Percentiles rank a stretch among this genome's conserved stretches.
Conservation (phyloP, 2,797 vertebrate species). For the Pterois miles region DNA sequence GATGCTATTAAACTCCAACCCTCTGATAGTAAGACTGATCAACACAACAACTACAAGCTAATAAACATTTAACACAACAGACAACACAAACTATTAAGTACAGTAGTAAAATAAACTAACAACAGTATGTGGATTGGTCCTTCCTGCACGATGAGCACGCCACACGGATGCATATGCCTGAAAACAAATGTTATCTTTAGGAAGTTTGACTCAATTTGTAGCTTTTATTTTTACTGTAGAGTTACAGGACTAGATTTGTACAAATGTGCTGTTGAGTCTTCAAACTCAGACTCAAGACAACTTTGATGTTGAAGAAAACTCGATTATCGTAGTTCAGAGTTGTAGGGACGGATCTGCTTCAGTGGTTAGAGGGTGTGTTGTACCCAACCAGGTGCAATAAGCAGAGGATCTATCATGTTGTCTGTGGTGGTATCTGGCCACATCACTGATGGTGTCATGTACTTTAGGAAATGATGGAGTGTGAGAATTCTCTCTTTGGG, state of each 20-base stretch:
- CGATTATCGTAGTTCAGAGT: neutral
- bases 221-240: neutral
- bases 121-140: too few species aligned
- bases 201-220: neutral
- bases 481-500: neutral
- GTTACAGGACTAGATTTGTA: neutral
- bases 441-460: neutral
- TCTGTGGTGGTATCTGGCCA: neutral
- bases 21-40: too few species aligned
- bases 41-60: too few species aligned
- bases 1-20: too few species aligned
- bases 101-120: too few species aligned
- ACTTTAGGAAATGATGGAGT: slow-evolving; percentile 25
- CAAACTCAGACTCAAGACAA: neutral
- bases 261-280: neutral
- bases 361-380: neutral
- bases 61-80: too few species aligned
- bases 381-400: neutral
- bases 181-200: rapidly evolving
- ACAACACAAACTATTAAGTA: too few species aligned
- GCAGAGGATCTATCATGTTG: neutral
- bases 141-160: too few species aligned
- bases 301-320: neutral
- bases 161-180: rapidly evolving
- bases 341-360: neutral